Base-by-base conservation (phyloP, 2,797 vertebrate species). In the Chelonia mydas region DNA sequence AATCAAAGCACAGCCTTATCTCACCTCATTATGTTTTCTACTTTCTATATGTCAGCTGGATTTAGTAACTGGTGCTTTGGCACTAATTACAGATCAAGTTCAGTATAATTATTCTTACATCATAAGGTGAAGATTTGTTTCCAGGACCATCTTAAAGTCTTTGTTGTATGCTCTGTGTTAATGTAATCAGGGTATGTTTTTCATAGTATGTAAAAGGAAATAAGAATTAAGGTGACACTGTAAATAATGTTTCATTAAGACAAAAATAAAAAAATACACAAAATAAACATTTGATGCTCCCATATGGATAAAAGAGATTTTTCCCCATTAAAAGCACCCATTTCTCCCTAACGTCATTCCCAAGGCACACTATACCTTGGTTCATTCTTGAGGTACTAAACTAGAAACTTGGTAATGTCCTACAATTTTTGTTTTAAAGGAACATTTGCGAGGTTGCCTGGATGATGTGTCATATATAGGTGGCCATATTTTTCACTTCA, bases 21-120 rank as follows among this genome's bases (percentile, higher is more conserved):
- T 80, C 72, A 95, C 41, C 57, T 33, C 23, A 1, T 85, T 74
- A 45, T n/a, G 25, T 80, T 95, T 96, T 91, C 84, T 81, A 94
- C 90, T 82, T 96, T 61, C 96, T 93, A 74, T 28, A 61, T 77
- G 90, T 81, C 86, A 90, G 86, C 88, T 82, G 49, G 86, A 89
- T 93, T 97, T 93, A 95, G 91, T 95, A 83, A 94, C 7, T 84
- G 90, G n/a, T 96, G 89, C 95, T 94, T 93, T 93, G 96, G 96
- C 95, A 96, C 84, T 65, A 95, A 94, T 50, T 92, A 88, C 81
- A 92, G 91, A 97, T 91, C 83, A 49, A 97, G 94, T 87, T 94
- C 9, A n/a, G 82, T 77, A 1, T 41, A 93, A 97, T 96, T 94
- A 91, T 54, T 94, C 78, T 85, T 92, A 91, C 92, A 94, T 90